Evolutionary conservation across 2,797 vertebrate species (phyloP).

Genomic region (Hydrophis major): DNA sequence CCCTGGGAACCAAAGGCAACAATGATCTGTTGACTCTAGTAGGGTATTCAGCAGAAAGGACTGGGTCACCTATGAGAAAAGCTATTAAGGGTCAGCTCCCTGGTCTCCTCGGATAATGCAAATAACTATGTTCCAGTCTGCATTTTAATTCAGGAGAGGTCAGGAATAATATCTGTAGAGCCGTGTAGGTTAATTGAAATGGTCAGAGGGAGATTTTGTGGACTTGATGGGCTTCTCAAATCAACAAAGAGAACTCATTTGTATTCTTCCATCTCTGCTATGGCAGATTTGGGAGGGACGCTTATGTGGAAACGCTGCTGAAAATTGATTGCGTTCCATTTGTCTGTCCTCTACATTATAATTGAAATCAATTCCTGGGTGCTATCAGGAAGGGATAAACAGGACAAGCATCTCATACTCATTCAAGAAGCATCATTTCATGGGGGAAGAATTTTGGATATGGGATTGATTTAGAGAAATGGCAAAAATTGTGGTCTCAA

Average conservation of each 20-base stretch:
- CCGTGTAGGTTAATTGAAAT: conserved; percentile 16
- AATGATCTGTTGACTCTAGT: not conserved
- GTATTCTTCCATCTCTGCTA: conserved; percentile 4
- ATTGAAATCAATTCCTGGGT: not conserved
- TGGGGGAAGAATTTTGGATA: no score
- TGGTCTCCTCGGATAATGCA: not conserved
- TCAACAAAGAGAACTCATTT: conserved; percentile 1
- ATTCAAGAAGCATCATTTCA: not conserved
- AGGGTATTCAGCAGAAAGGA: not conserved
- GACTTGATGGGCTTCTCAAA: not conserved
- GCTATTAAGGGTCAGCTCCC: not conserved
- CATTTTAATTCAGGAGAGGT: not conserved
- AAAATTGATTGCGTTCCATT: not conserved
- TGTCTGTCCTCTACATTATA: conserved; percentile 15
- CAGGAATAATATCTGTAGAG: not conserved
- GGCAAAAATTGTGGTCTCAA: no score
- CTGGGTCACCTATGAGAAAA: not conserved
- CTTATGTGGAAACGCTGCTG: not conserved
- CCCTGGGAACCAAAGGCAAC: not conserved
- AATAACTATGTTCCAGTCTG: not conserved
- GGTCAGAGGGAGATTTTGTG: not conserved
- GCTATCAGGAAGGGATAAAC: conserved; percentile 9
- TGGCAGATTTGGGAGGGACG: not conserved
- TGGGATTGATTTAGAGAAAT: no score
- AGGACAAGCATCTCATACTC: not conserved